Base-by-base conservation (phyloP, 1,140 invertebrate genomes). In the Trichonephila clavipes region DNA sequence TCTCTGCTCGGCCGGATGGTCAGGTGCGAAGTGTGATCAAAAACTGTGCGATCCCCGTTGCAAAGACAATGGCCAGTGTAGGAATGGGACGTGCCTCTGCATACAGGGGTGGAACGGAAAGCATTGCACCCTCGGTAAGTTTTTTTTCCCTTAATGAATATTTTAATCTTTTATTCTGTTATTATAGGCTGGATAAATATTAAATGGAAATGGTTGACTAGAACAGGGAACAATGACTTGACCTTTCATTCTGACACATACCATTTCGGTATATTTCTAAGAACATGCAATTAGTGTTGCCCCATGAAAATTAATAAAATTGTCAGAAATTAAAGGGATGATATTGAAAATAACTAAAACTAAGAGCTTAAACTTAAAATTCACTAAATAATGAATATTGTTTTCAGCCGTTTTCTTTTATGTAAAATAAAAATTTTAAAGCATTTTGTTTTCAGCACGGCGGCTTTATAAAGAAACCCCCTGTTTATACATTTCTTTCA, bases 11-110 rank as follows among this genome's bases (percentile, higher is more conserved):
- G 96, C 97, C 28, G 98, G 98, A 83, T 99, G 98, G 98, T 98
- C 97, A 0, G 99, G 99, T 40, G 97, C 97, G 64, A 97, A 97
- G 83, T 99, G 99, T 95, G 98, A 99, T 95, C 94, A 95, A 28
- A 96, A 98, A 94, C 97, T 98, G 16, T 99, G 98, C 96, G 98
- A 99, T 95, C 95, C 97, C n/a, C 97, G 99, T 88, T 99, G 98
- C 95, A 97, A 97, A n/a, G 98, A 99, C 95, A 98, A 99, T 95
- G 99, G 99, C 0, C 98, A 98, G 95, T 99, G 99, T 96, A 97
- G 98, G 95, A 99, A 99, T 96, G 99, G 99, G 58, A 99, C 98
- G 44, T 99, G 99, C 96, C 97, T 99, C 77, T 99, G 99, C 96
- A 97, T 98, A 28, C 98, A 98, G 96, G 99, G 99, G 91, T 99